Evolutionary conservation across 2,113 vertebrate species (phyloP).

Genomic region (human): DNA sequence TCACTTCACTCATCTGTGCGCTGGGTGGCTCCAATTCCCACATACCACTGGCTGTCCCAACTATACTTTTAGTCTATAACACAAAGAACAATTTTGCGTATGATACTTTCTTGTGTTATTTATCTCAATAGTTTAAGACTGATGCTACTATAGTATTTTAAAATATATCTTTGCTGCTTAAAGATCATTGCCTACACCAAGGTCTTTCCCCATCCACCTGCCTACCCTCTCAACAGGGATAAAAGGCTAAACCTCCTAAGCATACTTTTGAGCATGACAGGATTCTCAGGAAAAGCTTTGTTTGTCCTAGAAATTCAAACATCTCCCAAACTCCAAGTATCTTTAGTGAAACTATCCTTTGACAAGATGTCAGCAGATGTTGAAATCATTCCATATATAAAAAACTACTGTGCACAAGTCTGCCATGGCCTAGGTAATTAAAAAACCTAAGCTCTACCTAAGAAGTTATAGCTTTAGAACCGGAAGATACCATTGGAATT

Average conservation of each 20-base stretch:
- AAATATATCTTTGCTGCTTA: constrained; percentile 18
- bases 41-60: neutral
- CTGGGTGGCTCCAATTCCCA: neutral
- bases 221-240: neutral
- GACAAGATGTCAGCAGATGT: constrained; percentile 54
- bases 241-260: neutral
- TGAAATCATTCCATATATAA: constrained; percentile 51
- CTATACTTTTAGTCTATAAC: neutral
- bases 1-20: neutral
- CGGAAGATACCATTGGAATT: constrained; percentile 71
- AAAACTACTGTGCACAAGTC: constrained; percentile 57
- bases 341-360: constrained; percentile 53
- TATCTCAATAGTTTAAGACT: constrained; percentile 14
- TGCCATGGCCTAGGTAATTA: constrained; percentile 43
- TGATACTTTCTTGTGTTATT: neutral
- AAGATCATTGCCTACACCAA: neutral
- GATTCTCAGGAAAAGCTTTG: constrained; percentile 50
- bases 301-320: constrained; percentile 60
- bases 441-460: constrained; percentile 52
- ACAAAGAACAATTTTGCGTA: neutral
- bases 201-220: neutral
- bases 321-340: neutral
- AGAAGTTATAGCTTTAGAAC: constrained; percentile 66
- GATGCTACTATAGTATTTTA: neutral
- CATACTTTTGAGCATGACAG: constrained; percentile 26